Base-by-base conservation (phyloP, 1,140 invertebrate species). In the Choristoneura fumiferana region DNA sequence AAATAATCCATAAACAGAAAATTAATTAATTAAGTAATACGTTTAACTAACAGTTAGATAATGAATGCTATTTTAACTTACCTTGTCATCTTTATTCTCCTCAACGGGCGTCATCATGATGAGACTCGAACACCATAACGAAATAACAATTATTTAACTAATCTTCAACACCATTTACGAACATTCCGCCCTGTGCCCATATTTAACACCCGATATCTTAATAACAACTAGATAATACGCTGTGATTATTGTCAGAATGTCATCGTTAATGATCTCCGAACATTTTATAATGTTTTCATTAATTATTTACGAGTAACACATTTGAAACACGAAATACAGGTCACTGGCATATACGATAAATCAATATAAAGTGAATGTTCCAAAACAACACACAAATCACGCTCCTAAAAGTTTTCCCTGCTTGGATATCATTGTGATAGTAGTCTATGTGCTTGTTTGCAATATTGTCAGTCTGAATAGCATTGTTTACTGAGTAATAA, bases 11-110 rank as follows among this genome's bases (percentile, higher is more conserved):
- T 8, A 33, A 8, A 5, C 37, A 17, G 18, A 37, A 38, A 40
- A 36, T 8, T 29, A 29, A 6, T 2, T 29, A 29, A 29, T 29
- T 29, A 29, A 6, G 2, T 29, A 29, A 6, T 6, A 2, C 22
- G 6, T 2, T 6, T 29, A 3, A 3, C 6, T 29, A 6, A 29
- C 22, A 6, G 22, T 6, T 2, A 29, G 6, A 29, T 29, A 29
- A 29, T 29, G 22, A 29, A 29, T 29, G 22, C 22, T 5, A 60
- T 55, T 15, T 39, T 15, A 34, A 68, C 60, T 58, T 63, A 85
- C 85, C 73, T 87, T 87, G 58, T 89, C 85, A 89, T 89, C 85
- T 83, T 85, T 84, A 72, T 82, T 89, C 70, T 89, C 85, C 73
- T 89, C 85, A 63, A 84, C 78, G 64, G 85, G 82, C 71, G 84